Evolutionary conservation across 2,113 vertebrate species (phyloP), one percentile per base, ranked within the genome.

Genomic region (Corythornis cristatus): DNA sequence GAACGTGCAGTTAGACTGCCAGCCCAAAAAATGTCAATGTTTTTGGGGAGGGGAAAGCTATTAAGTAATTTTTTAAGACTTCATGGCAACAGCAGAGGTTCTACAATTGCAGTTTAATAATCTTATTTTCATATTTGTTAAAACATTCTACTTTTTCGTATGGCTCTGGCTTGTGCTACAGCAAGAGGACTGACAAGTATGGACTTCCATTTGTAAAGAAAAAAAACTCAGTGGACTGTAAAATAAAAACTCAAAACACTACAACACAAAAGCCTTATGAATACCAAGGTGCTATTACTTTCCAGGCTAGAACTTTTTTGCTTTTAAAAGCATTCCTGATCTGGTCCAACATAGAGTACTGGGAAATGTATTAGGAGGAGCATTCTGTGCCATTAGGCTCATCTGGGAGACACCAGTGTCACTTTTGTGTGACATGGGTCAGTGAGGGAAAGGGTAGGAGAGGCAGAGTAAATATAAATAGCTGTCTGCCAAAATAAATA

Each of bases 391-490:
- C 3, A 0, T 64, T 40, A 64, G 16, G 20, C 56, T 73, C 23
- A 8, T 57, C n/a, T 66, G 19, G 8, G 46, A 54, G 62, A 50
- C 5, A 7, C 13, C 0, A 0, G 3, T 31, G 17, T 50, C 48
- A 26, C 28, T 82, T 57, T 74, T 75, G 29, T 16, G 23, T 76
- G 42, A 15, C 4, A 0, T 8, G 46, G 23, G 20, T 78, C 84
- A 81, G 65, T 57, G 13, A 3, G 26, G 26, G 25, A 71, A 66
- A 60, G 19, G 9, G n/a, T 2, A 17, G 16, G 29, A 9, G 17
- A 57, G 19, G 12, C 3, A 28, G 40, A 15, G 54, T 67, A 71
- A 64, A 37, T 60, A 22, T n/a, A 72, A 78, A 33, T 42, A 56
- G 14, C 5, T 73, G 16, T 17, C 65, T 78, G 12, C 5, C 19